Evolutionary conservation across 1,140 invertebrate species (phyloP), one percentile per base, ranked within the genome.

Genomic region (Kradibia gibbosae): DNA sequence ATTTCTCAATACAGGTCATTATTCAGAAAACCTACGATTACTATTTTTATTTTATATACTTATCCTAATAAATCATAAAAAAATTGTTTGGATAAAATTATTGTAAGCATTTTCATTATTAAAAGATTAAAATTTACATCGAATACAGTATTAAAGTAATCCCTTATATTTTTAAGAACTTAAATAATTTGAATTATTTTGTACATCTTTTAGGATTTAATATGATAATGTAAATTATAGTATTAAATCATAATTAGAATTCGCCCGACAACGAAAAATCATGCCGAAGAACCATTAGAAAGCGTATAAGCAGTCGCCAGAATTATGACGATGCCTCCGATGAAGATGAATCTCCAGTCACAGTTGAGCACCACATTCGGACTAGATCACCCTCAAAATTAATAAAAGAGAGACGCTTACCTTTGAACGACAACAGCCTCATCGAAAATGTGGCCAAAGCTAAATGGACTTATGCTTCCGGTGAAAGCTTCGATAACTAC

Each of bases 331-430:
- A 85, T 55, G 84, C 84, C 8, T 83, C 82, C 0, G 86, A 88
- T n/a, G 86, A 87, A 45, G 71, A 77, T 45, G 76, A 78, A 34
- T 17, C 8, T n/a, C 48, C 50, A 25, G 3, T 8, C 7, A 0
- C 25, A 20, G 8, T 34, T 0, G 25, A 71, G n/a, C 25, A 65
- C 42, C 48, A 55, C 1, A 53, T 50, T 50, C 70, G 25, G 15
- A 53, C 57, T 15, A 57, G 78, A 70, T 80, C 72, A 70, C 55
- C 83, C 1, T 74, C 77, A 1, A 78, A 62, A n/a, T 20, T 55
- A 25, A 39, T 82, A 8, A 90, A 85, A 53, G 91, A 91, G n/a
- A 88, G 91, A 60, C 89, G 91, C 22, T 91, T 91, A 48, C 90
- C 88, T 0, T 60, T 91, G 65, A 88, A 81, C 25, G 86, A 91